Base-by-base conservation (phyloP, 2,888 invertebrate species). In the Micoletzkya japonica region DNA sequence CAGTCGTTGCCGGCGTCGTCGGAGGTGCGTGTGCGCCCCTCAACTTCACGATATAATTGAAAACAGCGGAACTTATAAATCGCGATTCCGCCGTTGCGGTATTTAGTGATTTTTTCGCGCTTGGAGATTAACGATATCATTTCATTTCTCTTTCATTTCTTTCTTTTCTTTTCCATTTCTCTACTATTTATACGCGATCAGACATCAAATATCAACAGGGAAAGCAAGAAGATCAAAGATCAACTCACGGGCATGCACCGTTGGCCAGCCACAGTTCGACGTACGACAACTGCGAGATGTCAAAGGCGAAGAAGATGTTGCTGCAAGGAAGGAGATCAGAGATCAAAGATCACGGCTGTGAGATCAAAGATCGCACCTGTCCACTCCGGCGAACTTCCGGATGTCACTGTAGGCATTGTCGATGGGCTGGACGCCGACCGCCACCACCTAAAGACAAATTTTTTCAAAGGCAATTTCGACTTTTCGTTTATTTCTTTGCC, bases 371-470 rank as follows among this genome's bases (percentile, higher is more conserved):
- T n/a, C 17, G 14, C 17, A 54, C 54, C 26, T 26, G 26, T 54
- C 54, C 10, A 24, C 26, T 10, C 20, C 54, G 26, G 54, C 26
- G 20, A 54, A 24, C 24, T 54, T 54, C 7, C 54, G 14, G 26
- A 54, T 7, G 26, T 54, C 54, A 24, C 7, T 10, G 54, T 20
- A 54, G 14, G 20, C 54, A 24, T 54, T 54, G 26, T 54, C 54
- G 54, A 54, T 54, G 17, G 54, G 54, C 54, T 54, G 54, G 7
- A 54, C 54, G 14, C 54, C 54, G 7, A 54, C 54, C 7, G 17
- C 54, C 17, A 54, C 7, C 17, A 54, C 54, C 54, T 54, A 24
- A 14, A 54, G 24, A 17, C 17, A 54, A 17, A 54, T 24, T 54
- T 24, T 14, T 14, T 44, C 44, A 44, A 44, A 10, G 10, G 44